Percentiles rank a stretch among this genome's conserved stretches.
Conservation (phyloP, 2,888 invertebrate genomes). For the Salpingus planirostris region DNA sequence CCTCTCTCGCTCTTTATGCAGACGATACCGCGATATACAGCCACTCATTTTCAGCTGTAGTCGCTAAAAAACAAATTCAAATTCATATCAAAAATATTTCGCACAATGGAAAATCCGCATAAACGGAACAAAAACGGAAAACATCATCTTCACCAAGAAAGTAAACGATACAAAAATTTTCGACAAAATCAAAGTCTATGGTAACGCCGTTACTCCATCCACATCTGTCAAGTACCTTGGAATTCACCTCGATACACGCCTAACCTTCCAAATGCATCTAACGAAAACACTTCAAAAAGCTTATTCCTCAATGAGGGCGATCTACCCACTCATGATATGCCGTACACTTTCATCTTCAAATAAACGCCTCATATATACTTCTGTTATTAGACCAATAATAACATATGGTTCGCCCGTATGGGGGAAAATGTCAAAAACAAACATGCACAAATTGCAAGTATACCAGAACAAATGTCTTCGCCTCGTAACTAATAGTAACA, state of each 20-base stretch:
- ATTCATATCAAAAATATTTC: too few species aligned
- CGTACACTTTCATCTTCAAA: slow-evolving; percentile 6
- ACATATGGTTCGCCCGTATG: slow-evolving; percentile 6
- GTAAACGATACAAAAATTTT: neutral
- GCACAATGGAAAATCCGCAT: too few species aligned
- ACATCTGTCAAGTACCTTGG: slow-evolving; percentile 12
- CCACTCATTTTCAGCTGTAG: too few species aligned
- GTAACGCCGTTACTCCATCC: neutral
- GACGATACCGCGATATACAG: too few species aligned
- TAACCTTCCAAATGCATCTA: slow-evolving; percentile 15
- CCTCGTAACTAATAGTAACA: neutral
- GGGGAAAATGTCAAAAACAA: neutral
- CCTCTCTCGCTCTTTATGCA: too few species aligned
- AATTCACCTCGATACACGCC: slow-evolving; percentile 6
- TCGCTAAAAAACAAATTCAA: too few species aligned
- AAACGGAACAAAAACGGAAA: neutral
- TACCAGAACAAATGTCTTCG: slow-evolving; percentile 1
- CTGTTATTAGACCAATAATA: slow-evolving; percentile 3
- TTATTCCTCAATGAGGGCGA: neutral
- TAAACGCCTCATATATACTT: slow-evolving; percentile 3
- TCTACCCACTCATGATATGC: slow-evolving; percentile 7
- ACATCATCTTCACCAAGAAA: neutral
- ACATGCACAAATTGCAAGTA: slow-evolving; percentile 1
- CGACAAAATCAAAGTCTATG: neutral
- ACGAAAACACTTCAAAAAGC: slow-evolving; percentile 6